These are phyloP conservation scores for Talpa occidentalis DNA, from an alignment of 2,113 vertebrate genomes.

Conservation along the genomic window DNA sequence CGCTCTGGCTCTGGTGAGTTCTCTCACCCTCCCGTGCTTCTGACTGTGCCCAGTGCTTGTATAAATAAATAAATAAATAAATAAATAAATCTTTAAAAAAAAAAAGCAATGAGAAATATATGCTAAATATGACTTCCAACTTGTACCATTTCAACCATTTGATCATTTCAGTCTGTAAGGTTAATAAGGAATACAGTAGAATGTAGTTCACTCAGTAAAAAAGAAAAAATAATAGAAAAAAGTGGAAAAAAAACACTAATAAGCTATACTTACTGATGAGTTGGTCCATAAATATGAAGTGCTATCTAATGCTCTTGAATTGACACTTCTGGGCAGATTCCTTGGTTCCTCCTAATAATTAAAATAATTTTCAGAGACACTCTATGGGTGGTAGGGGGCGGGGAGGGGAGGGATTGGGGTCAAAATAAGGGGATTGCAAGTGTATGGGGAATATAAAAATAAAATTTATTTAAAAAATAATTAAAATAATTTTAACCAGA, in stretches of 20 bases:
- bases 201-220: not conserved
- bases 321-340: not conserved
- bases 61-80: no score
- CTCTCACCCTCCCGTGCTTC: no score
- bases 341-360: not conserved
- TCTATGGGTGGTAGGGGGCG: no score
- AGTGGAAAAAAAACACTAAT: not conserved
- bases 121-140: not conserved
- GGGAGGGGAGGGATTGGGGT: no score
- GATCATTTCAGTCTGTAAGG: not conserved
- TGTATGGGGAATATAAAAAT: no score
- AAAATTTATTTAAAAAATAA: no score
- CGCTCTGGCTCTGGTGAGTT: no score
- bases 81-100: no score
- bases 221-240: not conserved
- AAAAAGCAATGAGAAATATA: not conserved
- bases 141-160: conserved; percentile 2
- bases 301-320: not conserved
- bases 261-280: not conserved
- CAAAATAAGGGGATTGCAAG: no score
- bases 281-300: not conserved
- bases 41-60: no score
- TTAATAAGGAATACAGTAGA: not conserved
- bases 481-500: not conserved
- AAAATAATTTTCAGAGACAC: no score